Evolutionary conservation across 2,797 vertebrate genomes (phyloP).

Genomic region (Sebastes trivittatus): DNA sequence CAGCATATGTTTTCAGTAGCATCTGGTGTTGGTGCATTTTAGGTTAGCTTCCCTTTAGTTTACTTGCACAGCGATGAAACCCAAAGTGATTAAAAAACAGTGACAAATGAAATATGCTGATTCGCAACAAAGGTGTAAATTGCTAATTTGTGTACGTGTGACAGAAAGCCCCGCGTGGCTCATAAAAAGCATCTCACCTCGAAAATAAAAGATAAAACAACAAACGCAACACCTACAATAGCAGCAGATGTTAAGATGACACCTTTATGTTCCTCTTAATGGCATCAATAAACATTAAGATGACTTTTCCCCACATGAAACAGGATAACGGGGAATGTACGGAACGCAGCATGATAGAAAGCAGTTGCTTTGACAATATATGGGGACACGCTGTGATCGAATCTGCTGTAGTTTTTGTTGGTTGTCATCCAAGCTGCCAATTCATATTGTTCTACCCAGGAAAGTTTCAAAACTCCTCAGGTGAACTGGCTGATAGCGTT

Average conservation of each 20-base stretch:
- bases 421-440: slow-evolving; percentile 6
- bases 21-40: background rate
- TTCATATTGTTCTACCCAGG: background rate
- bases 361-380: background rate
- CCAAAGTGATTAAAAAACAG: slow-evolving; percentile 24
- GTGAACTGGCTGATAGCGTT: background rate
- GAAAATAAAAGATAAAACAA: slow-evolving; percentile 12
- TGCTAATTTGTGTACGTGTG: slow-evolving; percentile 17
- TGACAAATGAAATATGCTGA: slow-evolving; percentile 25
- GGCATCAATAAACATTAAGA: slow-evolving; percentile 3
- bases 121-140: slow-evolving; percentile 34
- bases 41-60: slow-evolving; percentile 14
- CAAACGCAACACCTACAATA: background rate
- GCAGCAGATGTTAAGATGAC: background rate
- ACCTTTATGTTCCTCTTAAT: slow-evolving; percentile 22
- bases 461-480: slow-evolving; percentile 17
- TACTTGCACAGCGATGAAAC: slow-evolving; percentile 12
- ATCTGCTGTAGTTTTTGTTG: background rate
- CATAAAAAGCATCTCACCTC: background rate
- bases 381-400: background rate
- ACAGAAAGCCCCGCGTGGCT: slow-evolving; percentile 2
- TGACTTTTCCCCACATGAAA: background rate
- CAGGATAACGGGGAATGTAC: background rate
- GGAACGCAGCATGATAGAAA: slow-evolving; percentile 7
- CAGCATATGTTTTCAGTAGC: slow-evolving; percentile 21